A percentile compares a stretch with the other conserved stretches of the same genome.
Evolutionary conservation across 2,113 vertebrate species (phyloP).

Genomic region (Chunga burmeisteri): DNA sequence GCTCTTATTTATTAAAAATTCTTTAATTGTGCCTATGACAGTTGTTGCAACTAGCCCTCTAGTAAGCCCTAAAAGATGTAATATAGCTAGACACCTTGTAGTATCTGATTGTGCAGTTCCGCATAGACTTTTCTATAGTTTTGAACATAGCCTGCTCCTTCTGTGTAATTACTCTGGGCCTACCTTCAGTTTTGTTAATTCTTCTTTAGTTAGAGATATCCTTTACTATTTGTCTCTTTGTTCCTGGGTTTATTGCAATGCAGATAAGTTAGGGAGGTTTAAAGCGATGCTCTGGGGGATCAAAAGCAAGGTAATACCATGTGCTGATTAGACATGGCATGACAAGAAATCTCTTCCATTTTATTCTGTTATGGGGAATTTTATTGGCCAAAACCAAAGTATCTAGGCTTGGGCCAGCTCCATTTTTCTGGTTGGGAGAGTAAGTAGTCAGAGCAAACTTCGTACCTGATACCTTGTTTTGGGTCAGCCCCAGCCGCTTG

Average conservation of each 20-base stretch:
- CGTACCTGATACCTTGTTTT: neutral
- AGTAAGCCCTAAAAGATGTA: neutral
- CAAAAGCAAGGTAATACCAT: neutral
- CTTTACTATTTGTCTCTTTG: neutral
- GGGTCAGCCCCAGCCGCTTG: accelerated
- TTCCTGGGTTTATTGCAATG: neutral
- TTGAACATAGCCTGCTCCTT: neutral
- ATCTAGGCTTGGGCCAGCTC: neutral
- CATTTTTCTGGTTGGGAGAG: neutral
- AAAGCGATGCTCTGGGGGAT: neutral
- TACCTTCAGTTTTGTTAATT: neutral
- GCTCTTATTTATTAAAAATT: neutral
- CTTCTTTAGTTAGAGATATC: neutral
- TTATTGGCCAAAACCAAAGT: accelerated
- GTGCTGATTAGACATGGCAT: neutral
- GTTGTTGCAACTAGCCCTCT: neutral
- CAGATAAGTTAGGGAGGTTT: neutral
- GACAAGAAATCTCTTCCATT: neutral
- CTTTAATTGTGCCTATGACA: neutral
- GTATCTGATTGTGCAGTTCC: neutral
- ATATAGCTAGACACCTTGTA: neutral
- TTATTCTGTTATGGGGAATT: neutral
- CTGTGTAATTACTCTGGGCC: neutral
- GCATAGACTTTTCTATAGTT: neutral
- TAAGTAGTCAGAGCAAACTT: neutral